Base-by-base conservation (phyloP, 2,113 vertebrate genomes). In the Amia ocellicauda region DNA sequence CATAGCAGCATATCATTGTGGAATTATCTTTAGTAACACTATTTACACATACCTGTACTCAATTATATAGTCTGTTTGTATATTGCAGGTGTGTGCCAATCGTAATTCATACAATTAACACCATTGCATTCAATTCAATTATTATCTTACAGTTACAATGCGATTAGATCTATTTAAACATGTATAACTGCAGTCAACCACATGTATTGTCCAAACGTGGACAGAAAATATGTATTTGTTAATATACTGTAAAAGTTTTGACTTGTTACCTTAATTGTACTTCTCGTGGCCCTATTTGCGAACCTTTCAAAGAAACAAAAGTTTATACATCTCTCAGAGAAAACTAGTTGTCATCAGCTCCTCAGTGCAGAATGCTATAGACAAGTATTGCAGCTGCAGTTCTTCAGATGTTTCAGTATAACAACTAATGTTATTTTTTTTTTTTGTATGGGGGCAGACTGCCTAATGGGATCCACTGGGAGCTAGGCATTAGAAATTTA, bases 391-490 rank as follows among this genome's bases (percentile, higher is more conserved):
- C 19, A 9, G 27, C 47, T 23, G 9, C 17, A 51, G 51, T 31
- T 20, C 26, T 29, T 51, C 8, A 7, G 22, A 45, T 60, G 42
- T 77, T 73, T 54, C 64, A 69, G 62, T 53, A 22, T 24, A 24
- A 20, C 22, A 20, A 53, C 17, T 7, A 27, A 5, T 36, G 26
- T 29, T n/a, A 16, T 81, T 74, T 79, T 79, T 70, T 78, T 78
- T 65, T 72, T 64, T 58, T 76, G 62, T 19, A 50, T 64, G 73
- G 77, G 70, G 58, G 68, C 77, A 43, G 26, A 67, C 28, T 82
- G 76, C 72, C 36, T 70, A 77, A 72, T 60, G 73, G 64, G 62
- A 67, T 66, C 78, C 73, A 74, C 69, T 27, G 73, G 69, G 60
- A 78, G 72, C 31, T 67, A 66, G 67, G 31, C 41, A 63, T 9